Conservation (phyloP, 2,888 invertebrate genomes). For the Ormyrus labotus region DNA sequence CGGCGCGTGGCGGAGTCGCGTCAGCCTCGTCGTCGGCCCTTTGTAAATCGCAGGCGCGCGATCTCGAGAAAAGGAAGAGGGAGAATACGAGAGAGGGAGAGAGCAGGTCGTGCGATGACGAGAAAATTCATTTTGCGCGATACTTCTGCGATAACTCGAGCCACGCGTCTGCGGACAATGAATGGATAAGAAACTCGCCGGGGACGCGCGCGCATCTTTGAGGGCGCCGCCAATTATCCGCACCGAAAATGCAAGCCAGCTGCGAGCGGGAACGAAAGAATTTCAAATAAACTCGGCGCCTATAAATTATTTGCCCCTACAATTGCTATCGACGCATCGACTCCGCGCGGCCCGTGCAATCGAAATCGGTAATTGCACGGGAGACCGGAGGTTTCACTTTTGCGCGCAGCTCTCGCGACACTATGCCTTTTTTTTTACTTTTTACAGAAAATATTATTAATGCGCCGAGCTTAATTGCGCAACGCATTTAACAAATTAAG, state of each 20-base stretch:
- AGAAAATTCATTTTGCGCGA: constrained; percentile 48
- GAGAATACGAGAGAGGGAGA: background rate
- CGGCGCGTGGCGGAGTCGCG: constrained; percentile 27
- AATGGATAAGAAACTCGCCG: constrained; percentile 9
- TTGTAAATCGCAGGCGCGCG: constrained; percentile 26
- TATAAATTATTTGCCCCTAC: constrained; percentile 37
- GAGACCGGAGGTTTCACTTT: too few relatives aligned
- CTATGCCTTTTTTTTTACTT: background rate
- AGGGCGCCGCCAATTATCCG: constrained; percentile 27
- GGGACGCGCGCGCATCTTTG: background rate
- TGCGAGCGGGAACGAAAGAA: constrained; percentile 8
- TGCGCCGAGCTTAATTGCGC: too few relatives aligned
- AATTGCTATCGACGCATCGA: constrained; percentile 19
- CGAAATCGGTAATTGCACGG: too few relatives aligned
- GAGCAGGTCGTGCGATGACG: constrained; percentile 20
- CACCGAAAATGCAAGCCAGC: constrained; percentile 24
- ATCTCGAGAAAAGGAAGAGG: background rate
- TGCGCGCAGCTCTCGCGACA: background rate
- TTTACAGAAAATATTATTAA: too few relatives aligned
- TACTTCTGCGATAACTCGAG: constrained; percentile 30
- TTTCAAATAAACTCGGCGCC: constrained; percentile 20
- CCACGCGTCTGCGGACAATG: constrained; percentile 9
- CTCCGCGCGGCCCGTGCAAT: background rate
- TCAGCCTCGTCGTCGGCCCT: constrained; percentile 3
- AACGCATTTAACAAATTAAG: too few relatives aligned